phyloP scores from a whole-genome alignment of 2,113 vertebrate genomes.

The Mustela nigripes region DNA sequence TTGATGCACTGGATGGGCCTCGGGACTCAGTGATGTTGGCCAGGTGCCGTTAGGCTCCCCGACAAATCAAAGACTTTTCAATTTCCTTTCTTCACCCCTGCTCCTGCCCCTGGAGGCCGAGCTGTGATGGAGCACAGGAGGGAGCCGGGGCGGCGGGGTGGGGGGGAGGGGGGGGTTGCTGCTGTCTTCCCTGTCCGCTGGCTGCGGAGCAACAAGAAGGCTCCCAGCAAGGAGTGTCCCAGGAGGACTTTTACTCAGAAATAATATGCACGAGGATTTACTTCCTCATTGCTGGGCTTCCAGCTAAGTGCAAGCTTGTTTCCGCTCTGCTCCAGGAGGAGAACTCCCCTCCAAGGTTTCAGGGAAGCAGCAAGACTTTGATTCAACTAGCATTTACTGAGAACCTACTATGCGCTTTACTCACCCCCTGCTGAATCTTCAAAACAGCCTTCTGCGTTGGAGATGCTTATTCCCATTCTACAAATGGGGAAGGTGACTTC shows the following conservation, averaged over 20 bases:
- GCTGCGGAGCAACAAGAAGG: not conserved
- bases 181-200: not conserved
- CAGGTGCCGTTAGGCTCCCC: accelerated
- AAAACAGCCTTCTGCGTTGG: not conserved
- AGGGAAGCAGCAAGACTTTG: not conserved
- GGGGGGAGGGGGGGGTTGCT: not conserved
- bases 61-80: constrained; percentile 41
- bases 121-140: not conserved
- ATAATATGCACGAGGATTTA: constrained; percentile 49
- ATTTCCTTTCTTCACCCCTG: constrained; percentile 33
- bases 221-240: not conserved
- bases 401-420: not conserved
- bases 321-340: accelerated
- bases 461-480: not conserved
- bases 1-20: not conserved
- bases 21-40: not conserved
- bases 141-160: not conserved
- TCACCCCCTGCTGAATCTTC: not conserved
- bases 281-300: constrained; percentile 5
- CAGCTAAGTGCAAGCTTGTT: not conserved
- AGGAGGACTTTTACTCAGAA: constrained; percentile 52
- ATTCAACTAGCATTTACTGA: not conserved
- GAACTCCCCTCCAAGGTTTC: not conserved
- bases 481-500: not conserved
- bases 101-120: not conserved